A percentile compares a stretch with the other conserved stretches of the same genome.
phyloP scores from a whole-genome alignment of 2,888 invertebrate genomes.

The Antheraea assamensis region DNA sequence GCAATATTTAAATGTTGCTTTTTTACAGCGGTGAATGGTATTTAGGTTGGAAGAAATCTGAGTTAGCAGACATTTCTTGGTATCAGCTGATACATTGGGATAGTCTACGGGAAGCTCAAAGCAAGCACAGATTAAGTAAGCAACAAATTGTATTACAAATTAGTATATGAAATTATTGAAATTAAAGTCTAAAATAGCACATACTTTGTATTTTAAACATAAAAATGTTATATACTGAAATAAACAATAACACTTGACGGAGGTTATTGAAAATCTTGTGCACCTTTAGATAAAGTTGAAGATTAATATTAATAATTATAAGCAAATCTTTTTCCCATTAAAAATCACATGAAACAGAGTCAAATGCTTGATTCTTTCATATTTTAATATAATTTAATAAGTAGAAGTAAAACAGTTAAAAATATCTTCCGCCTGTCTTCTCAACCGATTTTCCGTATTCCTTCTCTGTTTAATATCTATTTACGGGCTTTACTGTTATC shows the following conservation, averaged over 20 bases:
- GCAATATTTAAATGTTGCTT: slow-evolving; percentile 28
- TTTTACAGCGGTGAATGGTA: slow-evolving; percentile 97
- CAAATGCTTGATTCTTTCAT: too few relatives aligned
- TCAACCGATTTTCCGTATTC: too few relatives aligned
- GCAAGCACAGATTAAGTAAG: slow-evolving; percentile 97
- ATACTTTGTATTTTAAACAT: not conserved
- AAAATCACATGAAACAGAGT: too few relatives aligned
- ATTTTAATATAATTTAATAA: too few relatives aligned
- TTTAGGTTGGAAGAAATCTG: slow-evolving; percentile 94
- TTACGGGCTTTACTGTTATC: too few relatives aligned
- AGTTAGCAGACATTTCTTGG: slow-evolving; percentile 96
- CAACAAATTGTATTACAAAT: slow-evolving; percentile 38
- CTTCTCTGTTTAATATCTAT: too few relatives aligned
- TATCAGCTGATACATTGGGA: slow-evolving; percentile 98
- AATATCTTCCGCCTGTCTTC: too few relatives aligned
- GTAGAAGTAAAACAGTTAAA: too few relatives aligned
- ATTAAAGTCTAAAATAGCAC: not conserved
- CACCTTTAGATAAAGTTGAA: slow-evolving; percentile 10
- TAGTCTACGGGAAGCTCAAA: slow-evolving; percentile 96
- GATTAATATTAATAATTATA: too few relatives aligned
- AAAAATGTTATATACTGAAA: not conserved
- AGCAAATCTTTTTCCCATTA: too few relatives aligned
- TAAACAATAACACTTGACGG: not conserved
- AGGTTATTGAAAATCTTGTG: not conserved
- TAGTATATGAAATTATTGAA: not conserved